A percentile compares a stretch with the other conserved stretches of the same genome.
Evolutionary conservation across 2,888 invertebrate genomes (phyloP).

Genomic region (Harpalus rufipes): DNA sequence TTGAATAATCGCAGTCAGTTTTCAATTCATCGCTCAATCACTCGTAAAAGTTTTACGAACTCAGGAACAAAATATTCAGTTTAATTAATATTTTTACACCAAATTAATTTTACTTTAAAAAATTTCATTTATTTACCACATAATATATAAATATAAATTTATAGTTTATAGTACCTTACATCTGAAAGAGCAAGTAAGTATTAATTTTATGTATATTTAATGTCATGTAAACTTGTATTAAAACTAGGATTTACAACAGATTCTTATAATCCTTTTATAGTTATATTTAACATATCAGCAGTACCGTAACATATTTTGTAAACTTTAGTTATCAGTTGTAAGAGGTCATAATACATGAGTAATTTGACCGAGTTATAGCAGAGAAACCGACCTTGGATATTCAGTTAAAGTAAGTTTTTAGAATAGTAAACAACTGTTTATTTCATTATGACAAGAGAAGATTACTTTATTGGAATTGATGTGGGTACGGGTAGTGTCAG

Average conservation of each 20-base stretch:
- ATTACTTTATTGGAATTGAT: slow-evolving; percentile 91
- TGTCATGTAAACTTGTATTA: background rate
- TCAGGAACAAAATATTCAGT: too few species aligned
- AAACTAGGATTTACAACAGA: background rate
- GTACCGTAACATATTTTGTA: slow-evolving; percentile 3
- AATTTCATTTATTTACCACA: too few species aligned
- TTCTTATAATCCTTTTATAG: background rate
- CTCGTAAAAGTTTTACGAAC: too few species aligned
- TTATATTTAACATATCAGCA: background rate
- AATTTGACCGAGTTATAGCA: slow-evolving; percentile 26
- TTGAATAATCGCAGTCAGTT: too few species aligned
- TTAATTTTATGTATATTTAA: too few species aligned
- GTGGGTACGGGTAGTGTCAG: slow-evolving; percentile 95
- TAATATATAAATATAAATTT: too few species aligned
- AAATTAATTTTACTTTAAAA: too few species aligned
- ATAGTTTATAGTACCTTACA: too few species aligned
- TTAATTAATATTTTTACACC: too few species aligned
- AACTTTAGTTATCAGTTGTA: slow-evolving; percentile 7
- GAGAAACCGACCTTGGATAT: slow-evolving; percentile 27
- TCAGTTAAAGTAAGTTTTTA: slow-evolving; percentile 4
- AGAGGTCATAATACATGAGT: slow-evolving; percentile 9
- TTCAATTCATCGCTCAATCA: too few species aligned
- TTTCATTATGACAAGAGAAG: slow-evolving; percentile 37
- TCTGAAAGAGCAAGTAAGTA: too few species aligned
- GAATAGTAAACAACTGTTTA: background rate